Conservation (phyloP, 2,113 vertebrate genomes). For the Cettia cetti region DNA sequence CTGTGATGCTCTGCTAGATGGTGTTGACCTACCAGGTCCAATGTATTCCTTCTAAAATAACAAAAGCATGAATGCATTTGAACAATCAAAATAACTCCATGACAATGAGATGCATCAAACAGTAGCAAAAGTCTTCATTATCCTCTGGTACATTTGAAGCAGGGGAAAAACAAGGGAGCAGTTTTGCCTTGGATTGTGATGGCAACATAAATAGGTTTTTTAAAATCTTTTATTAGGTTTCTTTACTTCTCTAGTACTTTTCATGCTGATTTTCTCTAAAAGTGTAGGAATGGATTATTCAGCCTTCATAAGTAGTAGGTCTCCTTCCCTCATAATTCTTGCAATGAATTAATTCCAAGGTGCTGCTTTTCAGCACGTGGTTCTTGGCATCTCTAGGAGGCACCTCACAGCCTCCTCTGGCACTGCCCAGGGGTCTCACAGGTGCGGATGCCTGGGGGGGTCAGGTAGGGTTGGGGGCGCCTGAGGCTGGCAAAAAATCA, state of each 20-base stretch:
- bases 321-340: background rate
- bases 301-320: background rate
- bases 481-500: background rate
- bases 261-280: background rate
- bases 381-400: background rate
- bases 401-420: background rate
- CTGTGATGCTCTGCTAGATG: background rate
- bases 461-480: background rate
- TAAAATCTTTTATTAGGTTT: background rate
- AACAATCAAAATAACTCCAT: background rate
- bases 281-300: background rate
- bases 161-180: rapidly evolving
- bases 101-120: background rate
- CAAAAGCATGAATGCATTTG: background rate
- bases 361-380: background rate
- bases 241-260: background rate
- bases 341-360: background rate
- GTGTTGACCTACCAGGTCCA: background rate
- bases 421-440: background rate
- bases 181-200: background rate
- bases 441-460: background rate
- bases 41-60: background rate
- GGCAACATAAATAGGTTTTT: background rate
- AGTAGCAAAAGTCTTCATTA: background rate
- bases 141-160: background rate